phyloP scores from a whole-genome alignment of 2,797 vertebrate genomes.

The Scomberomorus guttatus region DNA sequence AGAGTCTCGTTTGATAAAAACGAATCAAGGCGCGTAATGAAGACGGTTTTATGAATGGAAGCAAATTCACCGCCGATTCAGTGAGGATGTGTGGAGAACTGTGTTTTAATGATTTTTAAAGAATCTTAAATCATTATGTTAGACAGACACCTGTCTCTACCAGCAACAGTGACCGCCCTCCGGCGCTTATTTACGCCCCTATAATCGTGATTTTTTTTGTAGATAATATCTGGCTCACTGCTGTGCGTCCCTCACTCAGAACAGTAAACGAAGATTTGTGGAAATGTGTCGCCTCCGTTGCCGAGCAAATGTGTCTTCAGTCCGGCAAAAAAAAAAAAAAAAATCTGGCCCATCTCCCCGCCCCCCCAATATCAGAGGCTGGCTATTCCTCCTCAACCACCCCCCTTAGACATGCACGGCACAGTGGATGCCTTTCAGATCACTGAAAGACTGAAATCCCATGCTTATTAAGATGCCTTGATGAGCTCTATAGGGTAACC shows the following conservation, averaged over 20 bases:
- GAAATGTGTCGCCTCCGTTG: slow-evolving; percentile 39
- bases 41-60: neutral
- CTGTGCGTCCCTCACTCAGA: neutral
- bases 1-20: neutral
- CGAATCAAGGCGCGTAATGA: neutral
- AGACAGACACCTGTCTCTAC: slow-evolving; percentile 77
- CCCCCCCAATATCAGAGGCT: slow-evolving; percentile 59
- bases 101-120: slow-evolving; percentile 9
- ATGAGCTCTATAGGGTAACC: slow-evolving; percentile 48
- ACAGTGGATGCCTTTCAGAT: slow-evolving; percentile 52
- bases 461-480: slow-evolving; percentile 45
- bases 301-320: slow-evolving; percentile 49
- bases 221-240: neutral
- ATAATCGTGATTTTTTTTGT: neutral
- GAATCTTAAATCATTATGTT: slow-evolving; percentile 51
- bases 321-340: slow-evolving; percentile 24
- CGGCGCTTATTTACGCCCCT: slow-evolving; percentile 21
- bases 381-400: slow-evolving; percentile 44
- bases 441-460: slow-evolving; percentile 45
- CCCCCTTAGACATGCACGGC: slow-evolving; percentile 32
- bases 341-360: slow-evolving; percentile 51
- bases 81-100: neutral
- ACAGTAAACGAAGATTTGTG: slow-evolving; percentile 16
- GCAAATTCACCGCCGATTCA: neutral
- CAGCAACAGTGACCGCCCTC: slow-evolving; percentile 73